A percentile compares a stretch with the other conserved stretches of the same genome.
Evolutionary conservation across 2,888 invertebrate species (phyloP).

Genomic region (Dioctria rufipes): DNA sequence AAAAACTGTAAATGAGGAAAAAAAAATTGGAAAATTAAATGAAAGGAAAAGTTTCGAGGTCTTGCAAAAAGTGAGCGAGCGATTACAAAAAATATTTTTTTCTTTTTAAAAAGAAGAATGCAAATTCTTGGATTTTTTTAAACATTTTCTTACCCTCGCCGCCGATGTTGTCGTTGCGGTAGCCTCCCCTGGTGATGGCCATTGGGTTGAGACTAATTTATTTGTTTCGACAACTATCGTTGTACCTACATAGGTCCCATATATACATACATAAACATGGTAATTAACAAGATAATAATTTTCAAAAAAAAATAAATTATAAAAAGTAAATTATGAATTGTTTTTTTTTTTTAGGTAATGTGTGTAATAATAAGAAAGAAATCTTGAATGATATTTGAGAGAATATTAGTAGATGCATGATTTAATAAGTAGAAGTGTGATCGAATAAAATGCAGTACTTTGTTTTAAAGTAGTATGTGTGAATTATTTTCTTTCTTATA

Average conservation of each 20-base stretch:
- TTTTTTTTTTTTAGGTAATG: no score
- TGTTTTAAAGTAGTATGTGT: no score
- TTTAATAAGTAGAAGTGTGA: no score
- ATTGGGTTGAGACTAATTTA: conserved; percentile 59
- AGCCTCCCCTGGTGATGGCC: conserved; percentile 58
- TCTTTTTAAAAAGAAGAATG: neutral
- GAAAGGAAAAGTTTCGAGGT: neutral
- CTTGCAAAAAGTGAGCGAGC: conserved; percentile 2
- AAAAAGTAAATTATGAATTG: no score
- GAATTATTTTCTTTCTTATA: no score
- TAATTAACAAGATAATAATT: conserved; percentile 12
- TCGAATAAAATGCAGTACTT: no score
- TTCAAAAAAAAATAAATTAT: neutral
- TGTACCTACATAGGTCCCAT: conserved; percentile 46
- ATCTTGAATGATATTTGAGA: no score
- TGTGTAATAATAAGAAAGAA: no score
- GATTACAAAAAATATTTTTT: neutral
- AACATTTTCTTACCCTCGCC: conserved; percentile 59
- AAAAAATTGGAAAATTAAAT: neutral
- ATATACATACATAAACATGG: conserved; percentile 35
- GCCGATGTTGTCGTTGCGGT: conserved; percentile 55
- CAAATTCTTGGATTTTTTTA: neutral
- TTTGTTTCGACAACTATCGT: conserved; percentile 58
- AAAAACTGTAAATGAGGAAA: conserved; percentile 33
- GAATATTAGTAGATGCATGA: no score